Evolutionary conservation across 2,113 vertebrate genomes (phyloP), one percentile per base, ranked within the genome.

Genomic region (Cololabis saira): DNA sequence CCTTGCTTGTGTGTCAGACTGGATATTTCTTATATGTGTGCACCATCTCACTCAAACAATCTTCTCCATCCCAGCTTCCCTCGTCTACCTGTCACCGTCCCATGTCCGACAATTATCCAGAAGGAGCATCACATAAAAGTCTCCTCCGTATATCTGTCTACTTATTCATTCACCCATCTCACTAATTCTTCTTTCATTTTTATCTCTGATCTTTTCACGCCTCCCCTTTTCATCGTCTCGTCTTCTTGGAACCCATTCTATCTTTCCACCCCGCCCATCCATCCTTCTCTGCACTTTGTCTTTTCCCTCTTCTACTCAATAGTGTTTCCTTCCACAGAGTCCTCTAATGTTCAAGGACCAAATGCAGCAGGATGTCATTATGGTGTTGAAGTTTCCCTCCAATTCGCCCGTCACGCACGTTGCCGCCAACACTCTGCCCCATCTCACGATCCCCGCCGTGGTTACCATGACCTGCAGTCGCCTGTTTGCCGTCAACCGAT

Each of bases 331-430:
- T 94, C 95, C 95, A 87, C 97, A 99, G 97, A 99, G 96, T 80
- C 96, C 97, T 0, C 96, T 99, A 90, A 98, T 99, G 97, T 98
- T 99, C 93, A 98, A 98, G 93, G 98, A 99, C 91, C 98, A 98
- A 93, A 96, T 98, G 97, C 98, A 99, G 88, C 97, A 98, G 92
- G 98, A 99, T 78, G 98, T 99, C 80, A 97, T 99, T 85, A 99
- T 99, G 97, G 98, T 99, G 89, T 91, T 99, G 70, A 99, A 99
- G 95, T 99, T 99, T 68, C 98, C 98, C 2, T 99, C 96, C 40
- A 99, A 99, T 79, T 99, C 98, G 5, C 97, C 97, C 0, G 97
- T 99, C 55, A 99, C 98, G 0, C 97, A 98, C 0, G 96, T 99
- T 84, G 96, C 97, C 3, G 97, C 98, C 83, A 99, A 99, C 90